A percentile compares a stretch with the other conserved stretches of the same genome.
These are phyloP conservation scores for Anser brachyrhynchus DNA, from an alignment of 2,113 vertebrate species.

Conservation along the genomic window DNA sequence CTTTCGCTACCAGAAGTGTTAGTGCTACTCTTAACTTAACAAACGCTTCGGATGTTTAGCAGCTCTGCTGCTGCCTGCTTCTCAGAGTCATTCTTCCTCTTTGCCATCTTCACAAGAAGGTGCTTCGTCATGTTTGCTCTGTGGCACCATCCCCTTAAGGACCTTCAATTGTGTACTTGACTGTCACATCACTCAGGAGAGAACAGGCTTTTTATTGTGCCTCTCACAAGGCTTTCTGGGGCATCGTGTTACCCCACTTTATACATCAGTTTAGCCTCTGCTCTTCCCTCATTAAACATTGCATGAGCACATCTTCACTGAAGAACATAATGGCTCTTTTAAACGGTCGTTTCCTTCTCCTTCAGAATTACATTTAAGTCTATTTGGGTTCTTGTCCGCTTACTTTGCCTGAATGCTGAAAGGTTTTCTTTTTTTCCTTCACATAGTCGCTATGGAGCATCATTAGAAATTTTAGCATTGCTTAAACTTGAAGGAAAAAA, in stretches of 20 bases:
- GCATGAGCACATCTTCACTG: neutral
- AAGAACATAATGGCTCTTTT: neutral
- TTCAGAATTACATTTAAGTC: neutral
- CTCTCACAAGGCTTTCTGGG: neutral
- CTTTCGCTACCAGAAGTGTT: neutral
- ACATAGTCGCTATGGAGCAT: neutral
- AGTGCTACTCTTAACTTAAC: neutral
- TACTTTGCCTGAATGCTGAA: neutral
- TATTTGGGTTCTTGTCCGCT: neutral
- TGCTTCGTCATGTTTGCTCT: neutral
- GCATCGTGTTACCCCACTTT: rapidly evolving
- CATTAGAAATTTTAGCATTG: neutral
- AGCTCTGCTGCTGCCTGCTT: neutral
- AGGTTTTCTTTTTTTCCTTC: neutral
- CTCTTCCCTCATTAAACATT: neutral
- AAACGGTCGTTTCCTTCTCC: neutral
- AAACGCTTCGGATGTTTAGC: neutral
- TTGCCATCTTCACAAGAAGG: neutral
- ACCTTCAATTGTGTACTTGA: neutral
- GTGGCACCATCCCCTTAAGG: rapidly evolving
- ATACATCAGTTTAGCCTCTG: neutral
- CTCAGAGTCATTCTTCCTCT: neutral
- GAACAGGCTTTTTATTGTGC: neutral
- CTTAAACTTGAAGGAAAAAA: constrained; percentile 32
- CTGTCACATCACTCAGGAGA: neutral